phyloP scores from a whole-genome alignment of 2,888 invertebrate species.

The Drosophila leonis region DNA sequence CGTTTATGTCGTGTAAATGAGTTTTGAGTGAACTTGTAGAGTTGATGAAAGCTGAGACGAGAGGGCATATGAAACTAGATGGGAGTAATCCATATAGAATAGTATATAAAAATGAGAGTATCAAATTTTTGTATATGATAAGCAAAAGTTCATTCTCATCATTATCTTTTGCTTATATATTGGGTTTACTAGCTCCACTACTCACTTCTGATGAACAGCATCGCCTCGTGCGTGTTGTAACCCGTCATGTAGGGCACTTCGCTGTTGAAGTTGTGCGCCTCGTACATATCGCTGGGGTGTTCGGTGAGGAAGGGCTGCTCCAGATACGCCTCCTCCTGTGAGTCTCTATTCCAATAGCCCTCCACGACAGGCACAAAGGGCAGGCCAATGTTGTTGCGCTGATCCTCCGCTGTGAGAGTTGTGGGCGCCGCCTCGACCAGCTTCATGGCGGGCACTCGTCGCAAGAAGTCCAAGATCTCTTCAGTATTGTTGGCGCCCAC shows the following conservation, averaged over 20 bases:
- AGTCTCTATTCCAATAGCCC: constrained; percentile 85
- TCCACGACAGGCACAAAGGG: constrained; percentile 87
- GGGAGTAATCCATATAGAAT: not conserved
- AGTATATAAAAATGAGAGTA: no score
- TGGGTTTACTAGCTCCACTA: no score
- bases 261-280: constrained; percentile 85
- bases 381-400: constrained; percentile 87
- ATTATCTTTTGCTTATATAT: no score
- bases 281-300: constrained; percentile 86
- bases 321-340: constrained; percentile 83
- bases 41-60: not conserved
- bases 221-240: constrained; percentile 89
- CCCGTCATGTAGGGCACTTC: constrained; percentile 89
- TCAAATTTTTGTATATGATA: no score
- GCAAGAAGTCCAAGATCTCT: constrained; percentile 87
- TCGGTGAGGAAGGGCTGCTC: constrained; percentile 87
- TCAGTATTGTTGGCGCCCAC: constrained; percentile 87
- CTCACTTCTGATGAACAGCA: constrained; percentile 87
- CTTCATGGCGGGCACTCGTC: constrained; percentile 87
- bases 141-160: no score
- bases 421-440: constrained; percentile 87
- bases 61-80: not conserved
- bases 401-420: constrained; percentile 86
- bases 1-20: constrained; percentile 31
- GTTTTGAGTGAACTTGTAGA: not conserved